Evolutionary conservation across 2,888 invertebrate species (phyloP).

Genomic region (Cabera pusaria): DNA sequence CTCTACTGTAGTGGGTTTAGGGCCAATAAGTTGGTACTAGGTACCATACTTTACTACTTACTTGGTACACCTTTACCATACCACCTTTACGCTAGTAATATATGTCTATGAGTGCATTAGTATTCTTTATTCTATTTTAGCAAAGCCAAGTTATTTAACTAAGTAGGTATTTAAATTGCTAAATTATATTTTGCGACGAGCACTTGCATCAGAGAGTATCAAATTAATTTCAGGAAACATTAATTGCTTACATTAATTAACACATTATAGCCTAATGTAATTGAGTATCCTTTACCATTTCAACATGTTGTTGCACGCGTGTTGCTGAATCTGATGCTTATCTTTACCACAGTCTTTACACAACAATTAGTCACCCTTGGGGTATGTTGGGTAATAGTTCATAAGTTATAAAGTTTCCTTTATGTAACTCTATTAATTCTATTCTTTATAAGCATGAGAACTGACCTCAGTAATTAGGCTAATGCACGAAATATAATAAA

Average conservation of each 20-base stretch:
- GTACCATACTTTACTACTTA: no score
- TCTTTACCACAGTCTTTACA: no score
- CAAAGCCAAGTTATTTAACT: no score
- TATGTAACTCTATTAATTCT: slow-evolving; percentile 32
- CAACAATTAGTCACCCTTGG: slow-evolving; percentile 31
- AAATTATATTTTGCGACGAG: no score
- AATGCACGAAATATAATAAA: slow-evolving; percentile 28
- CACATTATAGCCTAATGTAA: slow-evolving; percentile 16
- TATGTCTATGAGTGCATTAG: no score
- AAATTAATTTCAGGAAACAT: slow-evolving; percentile 23
- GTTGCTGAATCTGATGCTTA: slow-evolving; percentile 16
- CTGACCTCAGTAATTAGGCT: slow-evolving; percentile 31
- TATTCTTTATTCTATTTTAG: no score
- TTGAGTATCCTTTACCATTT: slow-evolving; percentile 17
- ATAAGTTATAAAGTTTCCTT: slow-evolving; percentile 32
- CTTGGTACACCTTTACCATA: no score
- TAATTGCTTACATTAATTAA: slow-evolving; percentile 19
- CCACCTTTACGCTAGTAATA: no score
- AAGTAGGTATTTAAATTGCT: no score
- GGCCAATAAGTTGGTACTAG: no score
- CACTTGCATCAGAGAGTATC: slow-evolving; percentile 2
- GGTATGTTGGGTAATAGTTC: slow-evolving; percentile 30
- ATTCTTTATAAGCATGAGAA: slow-evolving; percentile 34
- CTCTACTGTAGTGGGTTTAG: no score
- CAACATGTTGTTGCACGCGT: slow-evolving; percentile 13